Evolutionary conservation across 2,113 vertebrate species (phyloP), one percentile per base, ranked within the genome.

Genomic region (Jaculus jaculus): DNA sequence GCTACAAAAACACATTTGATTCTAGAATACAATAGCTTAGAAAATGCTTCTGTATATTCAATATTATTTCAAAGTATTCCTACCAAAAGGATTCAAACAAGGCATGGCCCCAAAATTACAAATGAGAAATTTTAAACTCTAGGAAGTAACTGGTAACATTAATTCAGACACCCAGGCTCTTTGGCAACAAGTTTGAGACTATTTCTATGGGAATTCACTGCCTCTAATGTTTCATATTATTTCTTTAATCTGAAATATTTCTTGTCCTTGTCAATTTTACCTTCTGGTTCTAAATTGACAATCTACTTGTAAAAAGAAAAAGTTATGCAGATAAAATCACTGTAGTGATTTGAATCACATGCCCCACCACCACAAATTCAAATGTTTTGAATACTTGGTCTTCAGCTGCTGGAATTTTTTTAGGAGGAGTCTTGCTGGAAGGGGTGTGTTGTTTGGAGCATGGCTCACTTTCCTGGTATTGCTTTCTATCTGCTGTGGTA

Each of bases 301-400:
- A 54, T 88, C 21, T 42, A 80, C 15, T 39, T 95, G 60, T 65
- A 60, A 94, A 88, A 81, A 81, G n/a, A n/a, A n/a, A 71, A n/a
- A 72, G 91, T 8, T 47, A 47, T 47, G 71, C 28, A 80, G 13
- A 12, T 32, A 28, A 54, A 81, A 86, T 12, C 54, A 54, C 11
- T 54, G 54, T 54, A 12, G 54, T 54, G 54, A 12, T 54, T 54
- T 54, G 54, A 54, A 54, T 54, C 6, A 54, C 7, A 54, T 54
- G 54, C 54, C 54, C 54, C 54, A 12, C 6, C 54, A 2, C 54
- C 54, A 54, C 13, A 54, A 54, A 54, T 12, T 54, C 54, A 54
- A 54, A 12, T 54, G 54, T 54, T 54, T 54, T 54, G 54, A 54
- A 54, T 54, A 12, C 54, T 16, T 54, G 54, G 54, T 54, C 54